phyloP scores from a whole-genome alignment of 2,888 invertebrate species.

The Netelia virgata region DNA sequence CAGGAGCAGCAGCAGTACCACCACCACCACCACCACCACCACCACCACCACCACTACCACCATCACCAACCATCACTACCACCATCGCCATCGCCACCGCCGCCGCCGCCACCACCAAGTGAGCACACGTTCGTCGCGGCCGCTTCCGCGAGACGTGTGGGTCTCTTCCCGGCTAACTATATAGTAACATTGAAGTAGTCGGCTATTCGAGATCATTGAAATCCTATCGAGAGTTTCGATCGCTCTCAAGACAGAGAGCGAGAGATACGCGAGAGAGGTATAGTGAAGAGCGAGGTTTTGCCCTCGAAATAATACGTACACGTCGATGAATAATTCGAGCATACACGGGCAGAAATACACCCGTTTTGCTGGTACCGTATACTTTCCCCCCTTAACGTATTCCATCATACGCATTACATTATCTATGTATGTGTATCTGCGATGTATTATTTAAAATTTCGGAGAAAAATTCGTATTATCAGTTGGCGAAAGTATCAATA shows the following conservation, averaged over 20 bases:
- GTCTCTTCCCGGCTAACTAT: slow-evolving; percentile 37
- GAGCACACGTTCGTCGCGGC: slow-evolving; percentile 42
- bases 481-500: not conserved
- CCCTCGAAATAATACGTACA: slow-evolving; percentile 46
- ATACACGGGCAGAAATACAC: not conserved
- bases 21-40: not conserved
- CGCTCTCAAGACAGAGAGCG: slow-evolving; percentile 27
- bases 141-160: slow-evolving; percentile 36
- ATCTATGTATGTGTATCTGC: not conserved
- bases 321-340: slow-evolving; percentile 43
- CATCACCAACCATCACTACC: not conserved
- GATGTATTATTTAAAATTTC: not conserved
- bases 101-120: not conserved
- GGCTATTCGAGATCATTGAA: slow-evolving; percentile 59
- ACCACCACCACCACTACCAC: not conserved
- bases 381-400: not conserved
- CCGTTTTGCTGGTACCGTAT: not conserved
- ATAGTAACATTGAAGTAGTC: slow-evolving; percentile 47
- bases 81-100: not conserved
- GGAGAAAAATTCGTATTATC: slow-evolving; percentile 6
- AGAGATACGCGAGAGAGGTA: not conserved
- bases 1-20: slow-evolving; percentile 17
- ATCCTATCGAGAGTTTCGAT: slow-evolving; percentile 51
- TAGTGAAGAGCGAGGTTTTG: not conserved
- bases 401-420: not conserved